A percentile compares a stretch with the other conserved stretches of the same genome.
Conservation (phyloP, 2,797 vertebrate species). For the Syngnathus rostellatus region DNA sequence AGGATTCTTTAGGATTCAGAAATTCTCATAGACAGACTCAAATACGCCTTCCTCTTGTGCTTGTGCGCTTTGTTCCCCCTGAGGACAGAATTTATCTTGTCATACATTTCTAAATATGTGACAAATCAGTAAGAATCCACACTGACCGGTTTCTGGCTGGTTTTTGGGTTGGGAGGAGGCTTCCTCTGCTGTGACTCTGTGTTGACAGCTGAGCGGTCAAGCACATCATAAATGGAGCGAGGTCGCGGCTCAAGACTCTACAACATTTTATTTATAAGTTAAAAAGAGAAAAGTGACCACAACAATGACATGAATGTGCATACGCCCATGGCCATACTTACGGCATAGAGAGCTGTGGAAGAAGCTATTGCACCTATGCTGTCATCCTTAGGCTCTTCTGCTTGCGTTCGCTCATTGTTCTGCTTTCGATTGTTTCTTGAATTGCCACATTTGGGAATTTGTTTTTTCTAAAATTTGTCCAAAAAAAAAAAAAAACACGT, state of each 20-base stretch:
- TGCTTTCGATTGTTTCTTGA: conserved; percentile 8
- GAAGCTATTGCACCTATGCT: conserved; percentile 9
- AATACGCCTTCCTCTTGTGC: conserved; percentile 40
- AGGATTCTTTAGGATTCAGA: conserved; percentile 35
- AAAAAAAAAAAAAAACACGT: background rate
- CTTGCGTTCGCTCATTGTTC: conserved; percentile 12
- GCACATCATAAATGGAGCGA: conserved; percentile 62
- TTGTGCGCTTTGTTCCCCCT: conserved; percentile 31
- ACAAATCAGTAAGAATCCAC: background rate
- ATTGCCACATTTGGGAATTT: background rate
- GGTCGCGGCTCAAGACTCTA: conserved; percentile 58
- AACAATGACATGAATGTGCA: background rate
- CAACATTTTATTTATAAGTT: conserved; percentile 5
- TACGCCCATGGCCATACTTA: conserved; percentile 36
- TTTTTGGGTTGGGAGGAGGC: conserved; percentile 17
- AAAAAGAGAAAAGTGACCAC: background rate
- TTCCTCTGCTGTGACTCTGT: conserved; percentile 11
- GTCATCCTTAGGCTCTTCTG: conserved; percentile 8
- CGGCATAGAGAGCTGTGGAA: conserved; percentile 61
- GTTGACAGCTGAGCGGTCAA: conserved; percentile 38
- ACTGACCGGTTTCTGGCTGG: conserved; percentile 37
- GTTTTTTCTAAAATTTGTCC: conserved; percentile 15
- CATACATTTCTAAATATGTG: conserved; percentile 1
- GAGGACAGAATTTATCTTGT: conserved; percentile 21
- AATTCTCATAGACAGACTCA: conserved; percentile 70